Evolutionary conservation across 2,888 invertebrate species (phyloP).

Genomic region (Rotaria magnacalcarata): DNA sequence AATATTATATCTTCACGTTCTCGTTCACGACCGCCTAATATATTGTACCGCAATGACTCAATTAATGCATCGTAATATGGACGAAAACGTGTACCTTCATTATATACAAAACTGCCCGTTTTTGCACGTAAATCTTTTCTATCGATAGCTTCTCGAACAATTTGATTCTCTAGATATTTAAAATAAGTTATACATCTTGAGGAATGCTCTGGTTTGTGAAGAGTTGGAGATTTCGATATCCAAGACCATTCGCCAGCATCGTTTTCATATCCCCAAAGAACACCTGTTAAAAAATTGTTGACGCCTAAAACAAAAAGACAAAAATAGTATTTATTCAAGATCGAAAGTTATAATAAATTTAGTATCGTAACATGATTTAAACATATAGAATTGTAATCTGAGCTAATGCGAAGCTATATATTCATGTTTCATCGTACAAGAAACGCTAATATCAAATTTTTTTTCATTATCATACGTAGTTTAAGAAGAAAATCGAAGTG

Average conservation of each 20-base stretch:
- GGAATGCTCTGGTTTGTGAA: conserved; percentile 50
- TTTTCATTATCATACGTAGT: too few relatives aligned
- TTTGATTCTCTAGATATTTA: conserved; percentile 54
- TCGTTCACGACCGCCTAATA: conserved; percentile 47
- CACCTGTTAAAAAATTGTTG: conserved; percentile 58
- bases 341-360: too few relatives aligned
- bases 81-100: conserved; percentile 51
- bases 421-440: too few relatives aligned
- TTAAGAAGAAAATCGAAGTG: too few relatives aligned
- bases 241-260: conserved; percentile 51
- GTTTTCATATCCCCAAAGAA: conserved; percentile 54
- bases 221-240: conserved; percentile 52
- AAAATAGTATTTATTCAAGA: too few relatives aligned
- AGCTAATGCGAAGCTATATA: too few relatives aligned
- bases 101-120: conserved; percentile 56
- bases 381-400: too few relatives aligned
- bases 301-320: conserved; percentile 49
- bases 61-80: conserved; percentile 53
- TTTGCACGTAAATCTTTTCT: conserved; percentile 52
- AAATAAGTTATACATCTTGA: conserved; percentile 53
- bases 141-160: conserved; percentile 53
- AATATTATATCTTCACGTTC: conserved; percentile 48
- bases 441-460: too few relatives aligned
- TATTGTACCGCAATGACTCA: conserved; percentile 51
- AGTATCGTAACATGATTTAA: too few relatives aligned